These are phyloP conservation scores for Carterocephalus palaemon DNA, from an alignment of 2,888 invertebrate genomes.

Conservation along the genomic window DNA sequence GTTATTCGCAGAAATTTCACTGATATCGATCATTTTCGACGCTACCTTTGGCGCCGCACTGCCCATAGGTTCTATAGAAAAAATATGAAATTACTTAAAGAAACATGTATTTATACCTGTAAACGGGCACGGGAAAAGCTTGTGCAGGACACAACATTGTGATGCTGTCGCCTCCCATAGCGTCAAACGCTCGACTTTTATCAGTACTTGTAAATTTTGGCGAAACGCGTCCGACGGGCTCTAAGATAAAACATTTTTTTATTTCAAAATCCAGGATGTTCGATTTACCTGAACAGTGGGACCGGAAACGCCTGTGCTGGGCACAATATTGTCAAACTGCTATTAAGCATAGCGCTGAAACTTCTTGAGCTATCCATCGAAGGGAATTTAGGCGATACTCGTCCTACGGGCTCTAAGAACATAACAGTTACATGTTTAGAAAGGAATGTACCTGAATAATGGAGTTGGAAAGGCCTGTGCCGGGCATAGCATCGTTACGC, in stretches of 20 bases:
- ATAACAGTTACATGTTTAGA: conserved; percentile 42
- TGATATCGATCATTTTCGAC: conserved; percentile 73
- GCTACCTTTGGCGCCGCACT: conserved; percentile 84
- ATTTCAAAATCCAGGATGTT: conserved; percentile 26
- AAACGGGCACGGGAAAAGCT: conserved; percentile 84
- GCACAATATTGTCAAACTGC: conserved; percentile 82
- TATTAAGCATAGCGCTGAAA: conserved; percentile 72
- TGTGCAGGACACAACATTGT: conserved; percentile 86
- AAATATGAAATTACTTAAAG: conserved; percentile 33
- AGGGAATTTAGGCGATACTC: conserved; percentile 80
- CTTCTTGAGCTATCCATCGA: conserved; percentile 82
- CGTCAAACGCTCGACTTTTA: conserved; percentile 82
- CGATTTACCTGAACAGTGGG: conserved; percentile 83
- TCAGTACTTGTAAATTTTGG: conserved; percentile 82
- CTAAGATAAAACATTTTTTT: conserved; percentile 56
- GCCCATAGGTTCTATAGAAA: conserved; percentile 82
- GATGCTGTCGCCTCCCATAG: conserved; percentile 66
- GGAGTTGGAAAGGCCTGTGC: conserved; percentile 87
- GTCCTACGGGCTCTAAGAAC: conserved; percentile 81
- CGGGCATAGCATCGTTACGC: conserved; percentile 82
- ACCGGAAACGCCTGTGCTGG: conserved; percentile 88
- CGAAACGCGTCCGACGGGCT: conserved; percentile 83
- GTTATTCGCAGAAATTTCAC: conserved; percentile 52
- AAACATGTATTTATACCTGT: conserved; percentile 71
- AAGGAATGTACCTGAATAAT: conserved; percentile 81